Evolutionary conservation across 2,797 vertebrate genomes (phyloP), one percentile per base, ranked within the genome.

Genomic region (Hapalemur alaotrensis): DNA sequence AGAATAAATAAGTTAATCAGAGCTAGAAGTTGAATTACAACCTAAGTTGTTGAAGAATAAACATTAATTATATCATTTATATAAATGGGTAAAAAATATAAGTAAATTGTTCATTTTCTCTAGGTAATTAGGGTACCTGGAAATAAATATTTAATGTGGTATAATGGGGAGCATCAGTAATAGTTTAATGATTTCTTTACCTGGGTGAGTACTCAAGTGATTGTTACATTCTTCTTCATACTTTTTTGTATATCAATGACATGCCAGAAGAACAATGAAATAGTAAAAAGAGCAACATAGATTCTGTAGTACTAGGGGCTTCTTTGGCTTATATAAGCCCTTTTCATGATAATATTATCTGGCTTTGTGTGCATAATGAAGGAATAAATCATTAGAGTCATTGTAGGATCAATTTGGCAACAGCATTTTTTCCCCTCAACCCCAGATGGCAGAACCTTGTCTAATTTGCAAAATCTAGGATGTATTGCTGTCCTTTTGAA

Each of bases 401-500:
- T 23, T 59, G 12, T 20, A 81, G 65, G 65, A 75, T 25, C 78
- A 61, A 94, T 78, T 50, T 93, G 83, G 59, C 35, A 90, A 54
- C 8, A 75, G 14, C 17, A 7, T 11, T 73, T 84, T 48, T 79
- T 35, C n/a, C 12, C n/a, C 28, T 32, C 28, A 76, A 41, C 70
- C 41, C 75, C 75, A 87, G 46, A 41, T 95, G 93, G 52, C 59
- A 81, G 86, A 93, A 57, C 10, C 35, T 83, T 89, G 63, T 84
- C 75, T 95, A 90, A 88, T 69, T 86, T 91, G 91, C 94, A 93
- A 95, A 57, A 76, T 70, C 87, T 43, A 48, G 59, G 48, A 96
- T 81, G 13, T 54, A 93, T 69, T 92, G 54, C 67, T 93, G 50
- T 90, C 90, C 67, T 92, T 96, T 96, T 78, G 43, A 97, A 82